Conservation (phyloP, 2,113 vertebrate genomes). For the Hippoglossus stenolepis region DNA sequence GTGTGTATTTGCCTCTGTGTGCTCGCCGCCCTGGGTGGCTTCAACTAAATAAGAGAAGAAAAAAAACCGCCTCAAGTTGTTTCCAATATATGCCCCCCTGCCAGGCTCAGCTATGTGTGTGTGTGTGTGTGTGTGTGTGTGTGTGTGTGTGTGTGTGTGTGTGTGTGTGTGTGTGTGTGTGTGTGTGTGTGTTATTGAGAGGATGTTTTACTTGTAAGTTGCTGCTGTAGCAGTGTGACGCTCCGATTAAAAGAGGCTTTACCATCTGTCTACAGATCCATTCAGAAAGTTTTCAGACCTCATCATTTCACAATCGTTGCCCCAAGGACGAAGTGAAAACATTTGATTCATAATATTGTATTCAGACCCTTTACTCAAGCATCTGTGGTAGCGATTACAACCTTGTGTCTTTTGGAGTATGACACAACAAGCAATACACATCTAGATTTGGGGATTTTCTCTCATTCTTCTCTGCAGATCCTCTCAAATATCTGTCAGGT, state of each 20-base stretch:
- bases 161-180: conserved; percentile 31
- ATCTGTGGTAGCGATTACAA: not conserved
- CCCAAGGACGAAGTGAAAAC: too few relatives aligned
- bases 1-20: conserved; percentile 46
- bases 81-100: conserved; percentile 61
- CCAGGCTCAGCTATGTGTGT: conserved; percentile 24
- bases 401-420: too few relatives aligned
- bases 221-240: conserved; percentile 21
- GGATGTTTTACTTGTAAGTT: conserved; percentile 26
- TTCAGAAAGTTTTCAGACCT: not conserved
- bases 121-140: conserved; percentile 25
- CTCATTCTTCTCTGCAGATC: not conserved
- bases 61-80: conserved; percentile 53
- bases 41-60: conserved; percentile 52
- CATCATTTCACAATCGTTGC: not conserved
- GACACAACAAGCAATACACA: too few relatives aligned
- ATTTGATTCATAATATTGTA: not conserved
- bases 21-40: conserved; percentile 55
- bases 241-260: conserved; percentile 11
- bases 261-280: conserved; percentile 22
- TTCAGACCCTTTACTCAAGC: not conserved
- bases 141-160: conserved; percentile 12
- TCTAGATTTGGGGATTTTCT: not conserved
- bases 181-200: conserved; percentile 39
- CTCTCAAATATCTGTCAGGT: too few relatives aligned